Conservation (phyloP, 2,888 invertebrate genomes). For the Ectropis crepuscularia region DNA sequence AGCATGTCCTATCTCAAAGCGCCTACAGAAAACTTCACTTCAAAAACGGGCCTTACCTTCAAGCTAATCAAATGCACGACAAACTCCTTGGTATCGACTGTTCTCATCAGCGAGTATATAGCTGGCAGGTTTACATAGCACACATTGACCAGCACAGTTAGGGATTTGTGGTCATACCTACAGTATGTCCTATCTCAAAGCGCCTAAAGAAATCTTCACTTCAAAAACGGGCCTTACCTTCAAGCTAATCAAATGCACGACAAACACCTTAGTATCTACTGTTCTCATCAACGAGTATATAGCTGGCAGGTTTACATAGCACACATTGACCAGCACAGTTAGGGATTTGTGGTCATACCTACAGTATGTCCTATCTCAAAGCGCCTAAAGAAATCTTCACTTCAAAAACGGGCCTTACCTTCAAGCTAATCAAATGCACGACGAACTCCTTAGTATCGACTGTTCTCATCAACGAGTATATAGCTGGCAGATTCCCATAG, state of each 20-base stretch:
- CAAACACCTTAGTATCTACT: slow-evolving; percentile 88
- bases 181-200: no score
- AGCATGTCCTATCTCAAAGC: no score
- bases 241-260: slow-evolving; percentile 85
- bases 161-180: slow-evolving; percentile 78
- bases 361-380: no score
- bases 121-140: no score
- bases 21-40: no score
- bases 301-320: slow-evolving; percentile 88
- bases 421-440: slow-evolving; percentile 85
- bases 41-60: no score
- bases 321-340: no score
- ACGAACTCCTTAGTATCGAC: slow-evolving; percentile 89
- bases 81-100: slow-evolving; percentile 88
- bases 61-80: slow-evolving; percentile 85
- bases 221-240: slow-evolving; percentile 68
- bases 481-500: slow-evolving; percentile 90
- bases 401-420: slow-evolving; percentile 63
- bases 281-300: slow-evolving; percentile 89
- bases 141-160: no score
- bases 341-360: slow-evolving; percentile 83
- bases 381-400: no score
- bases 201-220: no score
- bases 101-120: slow-evolving; percentile 89
- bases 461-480: slow-evolving; percentile 89